A percentile compares a stretch with the other conserved stretches of the same genome.
Evolutionary conservation across 2,888 invertebrate genomes (phyloP).

Genomic region (Alentia gelatinosa): DNA sequence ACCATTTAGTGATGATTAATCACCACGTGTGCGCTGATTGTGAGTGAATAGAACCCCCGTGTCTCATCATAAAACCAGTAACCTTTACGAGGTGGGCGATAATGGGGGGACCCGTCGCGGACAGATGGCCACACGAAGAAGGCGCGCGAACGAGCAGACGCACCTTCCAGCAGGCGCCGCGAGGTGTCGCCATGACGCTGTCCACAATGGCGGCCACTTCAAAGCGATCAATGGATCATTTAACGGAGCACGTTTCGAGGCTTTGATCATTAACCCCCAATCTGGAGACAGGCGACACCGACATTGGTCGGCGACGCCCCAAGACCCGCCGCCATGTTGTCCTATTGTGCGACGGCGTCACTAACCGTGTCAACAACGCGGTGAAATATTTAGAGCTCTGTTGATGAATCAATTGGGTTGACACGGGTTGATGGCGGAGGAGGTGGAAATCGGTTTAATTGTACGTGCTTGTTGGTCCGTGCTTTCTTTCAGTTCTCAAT

Average conservation of each 20-base stretch:
- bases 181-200: slow-evolving; percentile 32
- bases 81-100: neutral
- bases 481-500: neutral
- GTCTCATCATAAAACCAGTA: neutral
- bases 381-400: slow-evolving; percentile 12
- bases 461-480: neutral
- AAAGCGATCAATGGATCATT: slow-evolving; percentile 6
- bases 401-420: slow-evolving; percentile 1
- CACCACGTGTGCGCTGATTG: neutral
- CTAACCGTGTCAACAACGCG: neutral
- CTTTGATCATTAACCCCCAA: slow-evolving; percentile 36
- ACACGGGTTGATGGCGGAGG: neutral
- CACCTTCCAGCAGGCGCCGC: slow-evolving; percentile 30
- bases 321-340: neutral
- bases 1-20: neutral
- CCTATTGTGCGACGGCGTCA: neutral
- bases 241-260: neutral
- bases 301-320: neutral
- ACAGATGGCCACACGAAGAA: slow-evolving; percentile 14
- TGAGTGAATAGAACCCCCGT: neutral
- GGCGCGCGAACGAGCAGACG: slow-evolving; percentile 13
- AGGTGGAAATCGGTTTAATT: neutral
- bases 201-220: slow-evolving; percentile 3
- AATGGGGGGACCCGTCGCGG: neutral
- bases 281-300: neutral